Evolutionary conservation across 2,888 invertebrate genomes (phyloP).

Genomic region (Xylota sylvarum): DNA sequence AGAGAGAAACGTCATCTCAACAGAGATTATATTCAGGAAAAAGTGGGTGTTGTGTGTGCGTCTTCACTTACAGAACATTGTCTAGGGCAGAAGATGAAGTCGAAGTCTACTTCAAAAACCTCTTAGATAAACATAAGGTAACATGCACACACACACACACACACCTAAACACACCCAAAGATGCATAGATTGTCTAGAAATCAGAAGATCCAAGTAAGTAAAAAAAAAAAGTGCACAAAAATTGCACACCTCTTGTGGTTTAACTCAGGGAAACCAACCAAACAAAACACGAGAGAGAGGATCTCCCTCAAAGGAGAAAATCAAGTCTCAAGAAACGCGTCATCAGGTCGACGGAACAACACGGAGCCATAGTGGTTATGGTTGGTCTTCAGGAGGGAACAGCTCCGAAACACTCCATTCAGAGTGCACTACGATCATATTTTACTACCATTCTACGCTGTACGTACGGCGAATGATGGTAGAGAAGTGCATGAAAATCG

Average conservation of each 20-base stretch:
- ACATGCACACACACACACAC: slow-evolving; percentile 1
- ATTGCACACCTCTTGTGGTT: slow-evolving; percentile 24
- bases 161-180: neutral
- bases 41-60: slow-evolving; percentile 33
- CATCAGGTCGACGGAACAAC: slow-evolving; percentile 37
- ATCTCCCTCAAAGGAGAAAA: slow-evolving; percentile 54
- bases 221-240: slow-evolving; percentile 9
- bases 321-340: slow-evolving; percentile 48
- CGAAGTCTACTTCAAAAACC: slow-evolving; percentile 1
- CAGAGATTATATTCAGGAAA: slow-evolving; percentile 26
- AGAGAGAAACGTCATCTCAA: neutral
- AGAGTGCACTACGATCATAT: slow-evolving; percentile 36
- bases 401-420: slow-evolving; percentile 37
- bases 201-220: neutral
- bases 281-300: slow-evolving; percentile 19
- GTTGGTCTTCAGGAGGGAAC: slow-evolving; percentile 8
- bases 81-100: neutral
- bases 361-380: slow-evolving; percentile 28
- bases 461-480: slow-evolving; percentile 6
- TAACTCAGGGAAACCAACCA: neutral
- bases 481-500: slow-evolving; percentile 57
- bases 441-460: slow-evolving; percentile 59
- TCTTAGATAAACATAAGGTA: neutral
- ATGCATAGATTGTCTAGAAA: neutral
- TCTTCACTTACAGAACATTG: neutral